These are phyloP conservation scores for Clivina fossor DNA, from an alignment of 2,888 invertebrate species.

Conservation along the genomic window DNA sequence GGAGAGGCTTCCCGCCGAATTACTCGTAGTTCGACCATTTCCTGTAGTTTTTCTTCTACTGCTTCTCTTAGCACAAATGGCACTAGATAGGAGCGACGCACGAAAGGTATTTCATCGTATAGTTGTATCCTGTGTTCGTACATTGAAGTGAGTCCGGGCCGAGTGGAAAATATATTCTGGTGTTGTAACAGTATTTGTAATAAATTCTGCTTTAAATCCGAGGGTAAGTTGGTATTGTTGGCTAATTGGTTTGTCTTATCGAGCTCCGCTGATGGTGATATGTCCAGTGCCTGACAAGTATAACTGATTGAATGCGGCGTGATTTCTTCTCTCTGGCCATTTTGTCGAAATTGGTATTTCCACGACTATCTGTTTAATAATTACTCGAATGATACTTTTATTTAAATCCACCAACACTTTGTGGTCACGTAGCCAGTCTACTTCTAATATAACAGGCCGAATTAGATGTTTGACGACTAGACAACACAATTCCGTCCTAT, in stretches of 20 bases:
- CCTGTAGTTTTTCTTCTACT: neutral
- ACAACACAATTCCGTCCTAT: constrained; percentile 16
- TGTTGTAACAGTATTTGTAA: constrained; percentile 17
- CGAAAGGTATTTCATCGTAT: neutral
- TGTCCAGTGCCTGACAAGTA: neutral
- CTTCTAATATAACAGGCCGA: constrained; percentile 36
- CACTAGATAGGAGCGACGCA: neutral
- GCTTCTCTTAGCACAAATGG: neutral
- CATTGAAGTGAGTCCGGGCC: neutral
- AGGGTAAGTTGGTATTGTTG: neutral
- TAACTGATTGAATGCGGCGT: neutral
- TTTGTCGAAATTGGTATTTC: neutral
- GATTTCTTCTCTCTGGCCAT: neutral
- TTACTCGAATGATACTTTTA: too few relatives aligned
- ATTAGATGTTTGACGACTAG: constrained; percentile 36
- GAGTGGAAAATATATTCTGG: constrained; percentile 35
- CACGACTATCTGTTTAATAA: neutral
- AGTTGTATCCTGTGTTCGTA: neutral
- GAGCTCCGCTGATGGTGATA: neutral
- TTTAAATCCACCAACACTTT: constrained; percentile 24
- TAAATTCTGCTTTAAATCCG: constrained; percentile 18
- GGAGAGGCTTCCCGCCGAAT: neutral
- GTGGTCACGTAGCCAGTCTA: constrained; percentile 26
- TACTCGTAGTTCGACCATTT: neutral
- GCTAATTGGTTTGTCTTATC: neutral